Conservation (phyloP, 2,888 invertebrate species). For the Philhelius pedissequus region DNA sequence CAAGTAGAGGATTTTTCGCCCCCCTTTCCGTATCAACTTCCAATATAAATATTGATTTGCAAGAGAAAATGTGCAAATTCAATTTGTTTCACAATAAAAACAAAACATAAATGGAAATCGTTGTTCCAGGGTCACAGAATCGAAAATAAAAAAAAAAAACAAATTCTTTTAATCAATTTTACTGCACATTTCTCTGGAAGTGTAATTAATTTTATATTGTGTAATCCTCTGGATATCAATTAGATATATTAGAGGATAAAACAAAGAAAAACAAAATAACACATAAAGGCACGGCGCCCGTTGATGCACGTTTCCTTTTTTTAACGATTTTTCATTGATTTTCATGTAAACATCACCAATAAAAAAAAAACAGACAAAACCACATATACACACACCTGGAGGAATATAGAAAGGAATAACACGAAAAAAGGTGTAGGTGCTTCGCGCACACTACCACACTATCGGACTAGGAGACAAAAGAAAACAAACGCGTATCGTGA, state of each 20-base stretch:
- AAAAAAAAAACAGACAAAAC: conserved; percentile 22
- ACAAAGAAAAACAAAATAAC: not conserved
- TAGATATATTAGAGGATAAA: conserved; percentile 34
- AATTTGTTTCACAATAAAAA: conserved; percentile 9
- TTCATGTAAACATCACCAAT: conserved; percentile 63
- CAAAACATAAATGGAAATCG: conserved; percentile 14
- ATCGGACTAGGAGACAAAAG: not conserved
- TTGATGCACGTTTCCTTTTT: conserved; percentile 52
- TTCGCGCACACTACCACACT: conserved; percentile 9
- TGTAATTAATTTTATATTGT: conserved; percentile 38
- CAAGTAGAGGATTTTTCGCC: conserved; percentile 31
- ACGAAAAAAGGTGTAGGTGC: conserved; percentile 37
- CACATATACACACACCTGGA: not conserved
- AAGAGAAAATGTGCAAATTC: conserved; percentile 3
- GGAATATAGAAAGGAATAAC: not conserved
- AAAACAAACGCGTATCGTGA: conserved; percentile 3
- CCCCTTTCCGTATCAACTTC: conserved; percentile 11
- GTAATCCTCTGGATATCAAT: conserved; percentile 41
- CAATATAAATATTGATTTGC: conserved; percentile 54
- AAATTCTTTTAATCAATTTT: conserved; percentile 32
- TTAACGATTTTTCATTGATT: conserved; percentile 62
- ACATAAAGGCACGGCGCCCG: conserved; percentile 25
- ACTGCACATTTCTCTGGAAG: conserved; percentile 39
- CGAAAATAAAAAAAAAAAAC: not conserved
- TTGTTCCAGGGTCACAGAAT: conserved; percentile 10